Evolutionary conservation across 2,797 vertebrate genomes (phyloP), one percentile per base, ranked within the genome.

Genomic region (Tangara arthus): DNA sequence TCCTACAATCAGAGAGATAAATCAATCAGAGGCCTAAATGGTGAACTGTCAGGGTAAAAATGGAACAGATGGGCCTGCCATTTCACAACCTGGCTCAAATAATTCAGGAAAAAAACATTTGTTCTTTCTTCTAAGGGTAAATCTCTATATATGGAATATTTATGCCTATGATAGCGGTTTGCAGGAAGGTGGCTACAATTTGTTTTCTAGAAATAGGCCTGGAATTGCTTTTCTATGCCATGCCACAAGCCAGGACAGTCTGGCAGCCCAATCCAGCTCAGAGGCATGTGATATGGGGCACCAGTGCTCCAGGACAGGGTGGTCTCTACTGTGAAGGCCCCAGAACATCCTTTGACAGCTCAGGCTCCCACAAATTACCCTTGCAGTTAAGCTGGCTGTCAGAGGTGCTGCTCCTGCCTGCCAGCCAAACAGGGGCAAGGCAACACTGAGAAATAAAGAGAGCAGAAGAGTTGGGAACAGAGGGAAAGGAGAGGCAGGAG

Each of bases 221-320:
- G 39, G 20, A 90, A 59, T 37, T 1, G 2, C 6, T 65, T 37
- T 83, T 32, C 30, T 57, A 22, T 57, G 50, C 65, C 13, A 19
- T 0, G 3, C 30, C 35, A 46, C 0, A 5, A 60, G 10, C 19
- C 68, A 35, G 47, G 20, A 77, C 22, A 60, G 53, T 11, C 30
- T 7, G 5, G 28, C 18, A 69, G n/a, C 14, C 28, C 4, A 6
- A 2, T 46, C 9, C 0, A 2, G 32, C 71, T 88, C 34, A 32
- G 35, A 71, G 57, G 28, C 13, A 39, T 0, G 2, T 3, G 5
- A 66, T 34, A 49, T 1, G 15, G 32, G 44, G 28, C 39, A 44
- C 9, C 0, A 0, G 18, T 1, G 3, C 12, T 39, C 35, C 1
- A 3, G 37, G 47, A 68, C 24, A 26, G 32, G 13, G 15, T 3